Evolutionary conservation across 2,797 vertebrate species (phyloP), one percentile per base, ranked within the genome.

Genomic region (Chelmon rostratus): DNA sequence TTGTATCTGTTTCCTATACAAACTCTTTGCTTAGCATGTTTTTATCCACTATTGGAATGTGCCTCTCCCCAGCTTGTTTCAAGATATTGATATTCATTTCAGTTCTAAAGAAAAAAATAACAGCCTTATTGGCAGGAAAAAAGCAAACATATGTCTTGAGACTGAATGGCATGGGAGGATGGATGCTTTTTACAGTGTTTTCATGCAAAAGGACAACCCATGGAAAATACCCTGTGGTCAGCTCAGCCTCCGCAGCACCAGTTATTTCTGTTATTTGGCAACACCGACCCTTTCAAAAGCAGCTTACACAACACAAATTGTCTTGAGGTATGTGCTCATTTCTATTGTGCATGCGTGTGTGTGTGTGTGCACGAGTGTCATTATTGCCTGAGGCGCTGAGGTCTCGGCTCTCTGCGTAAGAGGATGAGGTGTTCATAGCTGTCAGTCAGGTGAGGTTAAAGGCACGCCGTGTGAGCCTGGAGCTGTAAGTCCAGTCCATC

Each of bases 141-240:
- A 16, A 58, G 13, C 21, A 19, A 56, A 28, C n/a, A 4, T n/a
- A 49, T 37, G 3, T 64, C 25, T 44, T 50, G 38, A 37, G 57
- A 56, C 6, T 7, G 57, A 46, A 35, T 65, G 49, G 8, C 21
- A 9, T n/a, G 38, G 37, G 44, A 33, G 38, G 46, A 72, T 64
- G 49, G 21, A 9, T 68, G 18, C 23, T 61, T 59, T 65, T 35
- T 67, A 37, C 38, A 31, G 25, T 83, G 81, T 81, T 82, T 84
- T 81, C 61, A 58, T 65, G 31, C 72, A 63, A 40, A 72, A 58
- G 70, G 68, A 83, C 76, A 82, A 68, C 84, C 81, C 72, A 81
- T 63, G 71, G 81, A 89, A 89, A 90, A 91, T 68, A 83, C 68
- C 71, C 71, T 53, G 82, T 71, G 77, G 79, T 83, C 75, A 76